Conservation (phyloP, 2,797 vertebrate genomes). For the Paramormyrops hopkinsi region DNA sequence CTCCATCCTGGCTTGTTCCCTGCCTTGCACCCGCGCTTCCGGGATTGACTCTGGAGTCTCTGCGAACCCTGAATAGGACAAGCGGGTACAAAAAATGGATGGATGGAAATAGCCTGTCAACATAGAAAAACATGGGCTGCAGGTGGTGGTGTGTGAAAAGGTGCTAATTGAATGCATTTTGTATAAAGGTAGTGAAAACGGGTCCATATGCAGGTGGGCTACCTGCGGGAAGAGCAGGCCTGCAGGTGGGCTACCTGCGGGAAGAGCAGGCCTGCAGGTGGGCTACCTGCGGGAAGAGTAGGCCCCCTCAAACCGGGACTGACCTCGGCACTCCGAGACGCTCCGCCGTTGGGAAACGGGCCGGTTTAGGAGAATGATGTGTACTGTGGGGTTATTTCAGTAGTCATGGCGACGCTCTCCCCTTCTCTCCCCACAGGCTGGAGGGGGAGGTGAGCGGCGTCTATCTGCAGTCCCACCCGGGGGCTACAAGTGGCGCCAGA, state of each 20-base stretch:
- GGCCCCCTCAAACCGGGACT: neutral
- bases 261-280: neutral
- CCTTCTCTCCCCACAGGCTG: constrained; percentile 52
- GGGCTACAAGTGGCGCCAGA: constrained; percentile 55
- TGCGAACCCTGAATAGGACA: neutral
- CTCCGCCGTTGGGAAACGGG: neutral
- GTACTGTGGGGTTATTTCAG: neutral
- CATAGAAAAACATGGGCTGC: neutral
- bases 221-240: neutral
- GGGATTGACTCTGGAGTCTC: neutral
- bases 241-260: neutral
- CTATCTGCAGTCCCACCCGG: constrained; percentile 53
- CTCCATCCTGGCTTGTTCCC: neutral
- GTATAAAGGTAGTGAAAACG: neutral
- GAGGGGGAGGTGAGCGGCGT: constrained; percentile 65
- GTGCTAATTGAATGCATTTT: neutral
- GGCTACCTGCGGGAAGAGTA: neutral
- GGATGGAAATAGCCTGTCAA: neutral
- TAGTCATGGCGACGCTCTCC: neutral
- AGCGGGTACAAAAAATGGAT: neutral
- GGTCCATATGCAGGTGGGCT: neutral
- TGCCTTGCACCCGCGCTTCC: neutral
- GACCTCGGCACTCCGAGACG: neutral
- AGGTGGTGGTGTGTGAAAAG: neutral
- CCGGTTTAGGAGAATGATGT: neutral